phyloP scores from a whole-genome alignment of 2,797 vertebrate genomes.

The Tapera naevia region DNA sequence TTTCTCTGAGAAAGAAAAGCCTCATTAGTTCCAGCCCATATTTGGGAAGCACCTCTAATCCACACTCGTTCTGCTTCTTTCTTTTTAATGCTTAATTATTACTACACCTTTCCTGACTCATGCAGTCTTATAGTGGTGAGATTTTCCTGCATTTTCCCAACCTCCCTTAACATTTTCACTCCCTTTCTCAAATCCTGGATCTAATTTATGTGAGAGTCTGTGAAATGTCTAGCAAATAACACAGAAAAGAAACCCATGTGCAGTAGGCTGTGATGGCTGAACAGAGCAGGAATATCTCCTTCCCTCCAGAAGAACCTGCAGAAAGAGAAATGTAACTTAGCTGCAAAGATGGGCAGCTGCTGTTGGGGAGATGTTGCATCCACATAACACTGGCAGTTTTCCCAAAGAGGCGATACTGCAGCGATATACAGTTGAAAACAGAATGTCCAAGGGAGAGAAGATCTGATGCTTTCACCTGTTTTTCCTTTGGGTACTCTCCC shows the following conservation, averaged over 20 bases:
- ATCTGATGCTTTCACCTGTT: background rate
- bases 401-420: background rate
- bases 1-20: conserved; percentile 60
- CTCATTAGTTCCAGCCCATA: conserved; percentile 58
- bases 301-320: background rate
- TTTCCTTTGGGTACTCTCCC: background rate
- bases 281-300: background rate
- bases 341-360: background rate
- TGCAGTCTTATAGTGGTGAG: background rate
- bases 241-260: background rate
- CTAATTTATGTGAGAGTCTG: background rate
- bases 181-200: background rate
- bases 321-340: background rate
- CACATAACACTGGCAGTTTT: background rate
- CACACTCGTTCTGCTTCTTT: background rate
- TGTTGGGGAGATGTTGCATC: fast-evolving
- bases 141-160: background rate
- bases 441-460: background rate
- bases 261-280: background rate
- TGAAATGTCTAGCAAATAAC: background rate
- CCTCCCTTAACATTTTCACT: background rate
- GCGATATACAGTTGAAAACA: background rate
- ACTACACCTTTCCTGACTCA: background rate
- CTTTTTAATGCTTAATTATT: conserved; percentile 55
- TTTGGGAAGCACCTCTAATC: conserved; percentile 33